phyloP scores from a whole-genome alignment of 2,888 invertebrate genomes.

The Oscheius sp. region DNA sequence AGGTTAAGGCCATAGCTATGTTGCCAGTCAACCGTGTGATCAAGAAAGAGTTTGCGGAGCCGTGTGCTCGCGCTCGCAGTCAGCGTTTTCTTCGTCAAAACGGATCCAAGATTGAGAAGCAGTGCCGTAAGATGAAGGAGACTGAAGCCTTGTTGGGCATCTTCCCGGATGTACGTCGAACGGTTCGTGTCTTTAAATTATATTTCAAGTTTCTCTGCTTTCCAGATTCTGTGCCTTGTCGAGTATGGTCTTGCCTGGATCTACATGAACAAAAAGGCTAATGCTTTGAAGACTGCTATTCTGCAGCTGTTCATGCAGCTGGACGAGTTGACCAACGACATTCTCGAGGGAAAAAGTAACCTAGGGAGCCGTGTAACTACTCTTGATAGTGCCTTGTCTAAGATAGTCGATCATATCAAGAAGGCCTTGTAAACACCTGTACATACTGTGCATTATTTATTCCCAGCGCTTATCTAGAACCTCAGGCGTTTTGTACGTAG shows the following conservation, averaged over 20 bases:
- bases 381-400: conserved; percentile 25
- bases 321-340: conserved; percentile 20
- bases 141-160: background rate
- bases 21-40: conserved; percentile 24
- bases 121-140: conserved; percentile 33
- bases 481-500: conserved; percentile 12
- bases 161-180: conserved; percentile 27
- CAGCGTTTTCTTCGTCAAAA: conserved; percentile 23
- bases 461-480: conserved; percentile 17
- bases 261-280: conserved; percentile 26
- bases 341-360: conserved; percentile 10
- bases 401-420: conserved; percentile 34
- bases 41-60: conserved; percentile 37
- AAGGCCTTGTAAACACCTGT: conserved; percentile 36
- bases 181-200: background rate
- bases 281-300: conserved; percentile 20
- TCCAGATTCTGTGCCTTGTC: conserved; percentile 34
- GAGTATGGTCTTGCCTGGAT: conserved; percentile 32
- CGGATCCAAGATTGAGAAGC: conserved; percentile 21
- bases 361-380: conserved; percentile 10
- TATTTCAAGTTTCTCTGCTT: too few species aligned
- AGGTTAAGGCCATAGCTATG: conserved; percentile 31
- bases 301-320: conserved; percentile 28
- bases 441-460: conserved; percentile 30
- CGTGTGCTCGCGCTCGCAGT: conserved; percentile 22